phyloP scores from a whole-genome alignment of 2,797 vertebrate species.

The Tapirus indicus region DNA sequence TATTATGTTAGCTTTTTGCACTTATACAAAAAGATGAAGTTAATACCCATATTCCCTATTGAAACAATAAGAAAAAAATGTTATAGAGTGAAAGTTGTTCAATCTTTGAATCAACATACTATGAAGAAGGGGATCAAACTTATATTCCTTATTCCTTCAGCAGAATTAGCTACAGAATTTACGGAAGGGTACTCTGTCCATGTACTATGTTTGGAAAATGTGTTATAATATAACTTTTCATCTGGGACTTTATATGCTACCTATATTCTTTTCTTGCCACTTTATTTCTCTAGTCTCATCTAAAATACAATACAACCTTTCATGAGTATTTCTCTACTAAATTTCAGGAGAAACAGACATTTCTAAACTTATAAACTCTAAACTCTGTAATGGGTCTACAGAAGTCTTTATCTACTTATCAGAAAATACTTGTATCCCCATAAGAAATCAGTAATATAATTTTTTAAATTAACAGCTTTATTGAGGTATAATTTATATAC shows the following conservation, averaged over 20 bases:
- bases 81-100: neutral
- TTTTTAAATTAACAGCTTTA: neutral
- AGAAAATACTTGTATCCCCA: neutral
- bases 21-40: neutral
- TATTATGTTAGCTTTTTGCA: neutral
- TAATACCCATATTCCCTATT: neutral
- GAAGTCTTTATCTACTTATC: neutral
- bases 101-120: slow-evolving; percentile 36
- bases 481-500: neutral
- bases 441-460: neutral
- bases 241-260: neutral
- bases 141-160: neutral
- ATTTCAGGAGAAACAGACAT: neutral
- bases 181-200: neutral
- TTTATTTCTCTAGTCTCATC: neutral
- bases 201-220: neutral
- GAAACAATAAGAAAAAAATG: slow-evolving; percentile 36
- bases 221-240: neutral
- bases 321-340: neutral
- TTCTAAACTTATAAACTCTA: slow-evolving; percentile 39
- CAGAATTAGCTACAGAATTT: neutral
- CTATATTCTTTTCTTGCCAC: slow-evolving; percentile 10
- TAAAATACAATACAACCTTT: neutral
- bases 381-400: neutral
- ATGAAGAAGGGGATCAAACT: neutral